phyloP scores from a whole-genome alignment of 1,140 invertebrate species.

The Scaptomyza graminum region DNA sequence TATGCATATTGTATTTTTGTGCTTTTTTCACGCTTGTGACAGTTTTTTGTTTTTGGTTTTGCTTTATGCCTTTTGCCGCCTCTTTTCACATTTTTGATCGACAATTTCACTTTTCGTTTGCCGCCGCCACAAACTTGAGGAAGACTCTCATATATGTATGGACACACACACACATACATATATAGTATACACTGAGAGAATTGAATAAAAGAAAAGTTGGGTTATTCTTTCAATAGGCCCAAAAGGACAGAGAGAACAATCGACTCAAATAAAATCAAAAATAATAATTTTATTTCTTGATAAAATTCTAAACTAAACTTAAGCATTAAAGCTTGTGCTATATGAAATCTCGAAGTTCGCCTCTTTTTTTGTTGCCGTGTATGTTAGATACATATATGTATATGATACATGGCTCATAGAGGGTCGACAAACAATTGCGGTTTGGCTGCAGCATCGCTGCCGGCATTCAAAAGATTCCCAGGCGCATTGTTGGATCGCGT shows the following conservation, averaged over 20 bases:
- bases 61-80: constrained; percentile 9
- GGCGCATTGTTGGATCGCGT: constrained; percentile 74
- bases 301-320: too few species aligned
- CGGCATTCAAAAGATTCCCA: constrained; percentile 59
- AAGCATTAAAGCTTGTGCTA: too few species aligned
- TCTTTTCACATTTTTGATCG: constrained; percentile 65
- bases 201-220: background rate
- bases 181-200: background rate
- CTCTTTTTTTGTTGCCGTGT: background rate
- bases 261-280: too few species aligned
- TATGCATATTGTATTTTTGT: constrained; percentile 19
- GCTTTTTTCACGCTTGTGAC: constrained; percentile 52
- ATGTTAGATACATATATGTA: constrained; percentile 12
- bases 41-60: constrained; percentile 65
- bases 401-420: constrained; percentile 26
- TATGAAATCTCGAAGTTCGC: background rate
- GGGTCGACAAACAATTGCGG: constrained; percentile 57
- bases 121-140: constrained; percentile 44
- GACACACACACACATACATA: too few species aligned
- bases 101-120: constrained; percentile 76
- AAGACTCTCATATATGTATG: constrained; percentile 19
- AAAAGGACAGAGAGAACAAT: too few species aligned
- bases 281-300: too few species aligned
- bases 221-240: too few species aligned
- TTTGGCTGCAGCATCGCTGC: constrained; percentile 22